Conservation (phyloP, 2,888 invertebrate species). For the Metalampra italica region DNA sequence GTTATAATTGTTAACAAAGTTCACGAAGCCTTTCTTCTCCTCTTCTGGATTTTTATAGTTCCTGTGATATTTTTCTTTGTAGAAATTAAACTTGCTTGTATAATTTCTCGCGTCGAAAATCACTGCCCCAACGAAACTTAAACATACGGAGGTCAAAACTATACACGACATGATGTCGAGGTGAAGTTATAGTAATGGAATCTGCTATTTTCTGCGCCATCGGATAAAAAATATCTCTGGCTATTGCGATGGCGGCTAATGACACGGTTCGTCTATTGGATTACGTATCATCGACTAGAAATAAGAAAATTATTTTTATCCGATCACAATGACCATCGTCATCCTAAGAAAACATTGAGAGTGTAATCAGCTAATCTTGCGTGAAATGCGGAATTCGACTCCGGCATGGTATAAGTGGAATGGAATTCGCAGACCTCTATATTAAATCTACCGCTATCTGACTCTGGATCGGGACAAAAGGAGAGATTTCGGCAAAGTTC, state of each 20-base stretch:
- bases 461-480: conserved; percentile 52
- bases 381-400: conserved; percentile 39
- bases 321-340: conserved; percentile 10
- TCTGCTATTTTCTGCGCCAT: conserved; percentile 8
- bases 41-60: conserved; percentile 26
- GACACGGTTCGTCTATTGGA: conserved; percentile 8
- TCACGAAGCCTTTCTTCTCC: conserved; percentile 28
- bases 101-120: conserved; percentile 18
- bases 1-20: conserved; percentile 42
- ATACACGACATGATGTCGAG: conserved; percentile 5
- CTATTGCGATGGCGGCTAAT: conserved; percentile 6
- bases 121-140: neutral
- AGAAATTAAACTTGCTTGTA: conserved; percentile 31
- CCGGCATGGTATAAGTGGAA: conserved; percentile 37
- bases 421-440: conserved; percentile 39
- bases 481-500: conserved; percentile 44
- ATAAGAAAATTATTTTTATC: conserved; percentile 6
- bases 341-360: conserved; percentile 22
- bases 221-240: conserved; percentile 9
- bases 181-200: conserved; percentile 4
- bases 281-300: conserved; percentile 5
- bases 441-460: conserved; percentile 56
- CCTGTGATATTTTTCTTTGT: conserved; percentile 39
- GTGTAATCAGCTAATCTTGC: conserved; percentile 42
- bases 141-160: neutral